phyloP scores from a whole-genome alignment of 2,888 invertebrate species.

The Acanthosepion lycidas region DNA sequence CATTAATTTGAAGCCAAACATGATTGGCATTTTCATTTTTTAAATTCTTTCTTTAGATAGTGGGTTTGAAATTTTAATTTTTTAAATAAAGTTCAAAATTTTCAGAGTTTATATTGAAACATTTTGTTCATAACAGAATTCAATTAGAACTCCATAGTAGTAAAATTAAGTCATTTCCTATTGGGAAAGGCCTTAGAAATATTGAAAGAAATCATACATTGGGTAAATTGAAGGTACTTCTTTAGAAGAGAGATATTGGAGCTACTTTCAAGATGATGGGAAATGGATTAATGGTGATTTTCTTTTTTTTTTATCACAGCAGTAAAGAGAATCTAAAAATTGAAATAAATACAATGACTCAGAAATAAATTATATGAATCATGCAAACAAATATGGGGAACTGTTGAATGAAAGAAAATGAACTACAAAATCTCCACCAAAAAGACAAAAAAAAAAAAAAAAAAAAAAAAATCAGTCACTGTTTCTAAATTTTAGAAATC shows the following conservation, averaged over 20 bases:
- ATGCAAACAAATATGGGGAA: not conserved
- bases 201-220: not conserved
- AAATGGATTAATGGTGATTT: not conserved
- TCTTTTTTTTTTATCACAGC: not conserved
- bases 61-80: too few species aligned
- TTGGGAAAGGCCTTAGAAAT: not conserved
- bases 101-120: too few species aligned
- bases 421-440: not conserved
- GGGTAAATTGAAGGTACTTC: not conserved
- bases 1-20: too few species aligned
- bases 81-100: too few species aligned
- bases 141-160: not conserved
- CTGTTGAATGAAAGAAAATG: not conserved
- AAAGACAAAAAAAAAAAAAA: too few species aligned
- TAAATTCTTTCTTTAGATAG: too few species aligned
- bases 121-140: not conserved
- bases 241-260: not conserved
- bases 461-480: not conserved
- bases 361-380: not conserved
- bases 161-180: not conserved
- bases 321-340: not conserved
- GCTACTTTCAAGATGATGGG: not conserved
- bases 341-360: not conserved
- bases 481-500: slow-evolving; percentile 33
- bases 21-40: too few species aligned